Evolutionary conservation across 2,888 invertebrate species (phyloP), one percentile per base, ranked within the genome.

Genomic region (Anoncus sp.): DNA sequence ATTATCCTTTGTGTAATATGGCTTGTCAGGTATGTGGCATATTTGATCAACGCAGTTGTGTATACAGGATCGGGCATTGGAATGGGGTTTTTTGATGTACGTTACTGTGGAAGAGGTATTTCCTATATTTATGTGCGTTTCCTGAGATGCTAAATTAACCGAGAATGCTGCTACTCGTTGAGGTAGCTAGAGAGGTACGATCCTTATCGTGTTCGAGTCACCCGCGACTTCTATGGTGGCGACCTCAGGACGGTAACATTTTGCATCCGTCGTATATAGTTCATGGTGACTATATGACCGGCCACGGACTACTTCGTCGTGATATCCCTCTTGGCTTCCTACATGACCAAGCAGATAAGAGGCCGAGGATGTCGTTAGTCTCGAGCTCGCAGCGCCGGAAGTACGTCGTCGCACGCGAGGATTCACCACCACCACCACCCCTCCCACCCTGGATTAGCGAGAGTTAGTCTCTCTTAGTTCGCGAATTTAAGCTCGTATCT

Each of bases 341-440:
- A 87, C 88, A 87, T 87, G 88, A 88, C 87, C 84, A 81, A 83
- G 81, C 83, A 89, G 90, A 90, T 90, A 90, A 90, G 89, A 85
- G 84, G 84, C 83, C 87, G 85, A 87, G 87, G 86, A 87, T 86
- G 87, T 89, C 90, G 90, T 90, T 89, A 90, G 88, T 89, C 88
- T 89, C 84, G 57, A 45, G 79, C 85, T 82, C 82, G 83, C 82
- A 79, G 73, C 83, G 81, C 85, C 86, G 87, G 88, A 88, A 87
- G 86, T 87, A 86, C 85, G 86, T 87, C 87, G 86, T 87, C 87
- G 87, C 89, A 89, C 88, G 90, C 90, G 87, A 89, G 87, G 87
- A 87, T 12, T 31, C 3, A 31, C 38, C 38, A 38, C 84, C 71
- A 77, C 77, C 79, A 66, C 57, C 75, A 45, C 10, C 62, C 27